Evolutionary conservation across 2,888 invertebrate species (phyloP).

Genomic region (Scrobipalpa atriplicella): DNA sequence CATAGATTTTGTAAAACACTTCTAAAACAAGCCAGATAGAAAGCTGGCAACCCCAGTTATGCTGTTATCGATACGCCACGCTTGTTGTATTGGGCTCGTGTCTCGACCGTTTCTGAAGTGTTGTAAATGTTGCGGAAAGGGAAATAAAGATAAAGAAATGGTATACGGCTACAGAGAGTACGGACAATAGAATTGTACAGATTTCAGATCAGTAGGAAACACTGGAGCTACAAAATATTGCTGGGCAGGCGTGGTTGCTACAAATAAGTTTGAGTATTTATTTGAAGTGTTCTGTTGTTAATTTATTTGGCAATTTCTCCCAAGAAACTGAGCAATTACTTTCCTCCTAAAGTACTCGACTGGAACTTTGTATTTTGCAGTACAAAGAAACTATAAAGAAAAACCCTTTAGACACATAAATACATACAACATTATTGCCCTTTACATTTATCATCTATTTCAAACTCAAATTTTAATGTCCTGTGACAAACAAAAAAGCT

Average conservation of each 20-base stretch:
- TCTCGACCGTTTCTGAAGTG: conserved; percentile 19
- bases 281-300: too few relatives aligned
- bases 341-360: too few relatives aligned
- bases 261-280: background rate
- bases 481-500: too few relatives aligned
- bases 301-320: too few relatives aligned
- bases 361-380: too few relatives aligned
- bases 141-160: conserved; percentile 22
- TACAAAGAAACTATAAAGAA: too few relatives aligned
- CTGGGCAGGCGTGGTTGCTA: background rate
- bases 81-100: conserved; percentile 10
- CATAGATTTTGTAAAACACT: conserved; percentile 6
- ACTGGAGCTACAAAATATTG: background rate
- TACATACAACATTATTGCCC: too few relatives aligned
- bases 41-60: conserved; percentile 16
- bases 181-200: conserved; percentile 6
- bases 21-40: background rate
- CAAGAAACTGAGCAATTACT: too few relatives aligned
- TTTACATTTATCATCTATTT: too few relatives aligned
- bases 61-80: conserved; percentile 20
- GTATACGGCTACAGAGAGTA: background rate
- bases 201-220: conserved; percentile 6
- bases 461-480: too few relatives aligned
- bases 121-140: conserved; percentile 22
- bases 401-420: too few relatives aligned